Percentiles rank a stretch among this genome's conserved stretches.
These are phyloP conservation scores for Penaeus monodon DNA, from an alignment of 2,888 invertebrate species.

Conservation along the genomic window DNA sequence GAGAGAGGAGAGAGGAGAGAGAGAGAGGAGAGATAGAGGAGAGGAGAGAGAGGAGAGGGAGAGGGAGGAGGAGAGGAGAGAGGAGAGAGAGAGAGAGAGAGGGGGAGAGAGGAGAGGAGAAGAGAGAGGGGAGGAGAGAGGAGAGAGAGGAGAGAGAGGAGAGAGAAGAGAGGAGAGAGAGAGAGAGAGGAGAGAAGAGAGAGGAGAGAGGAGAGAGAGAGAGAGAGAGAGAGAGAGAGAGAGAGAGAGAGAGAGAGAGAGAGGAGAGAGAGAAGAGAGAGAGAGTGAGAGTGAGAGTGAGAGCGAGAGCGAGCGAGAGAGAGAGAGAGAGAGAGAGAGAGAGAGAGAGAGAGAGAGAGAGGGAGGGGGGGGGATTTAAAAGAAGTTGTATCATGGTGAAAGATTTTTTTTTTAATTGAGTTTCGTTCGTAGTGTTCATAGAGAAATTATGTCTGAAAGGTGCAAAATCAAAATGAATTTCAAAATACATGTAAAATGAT, in stretches of 20 bases:
- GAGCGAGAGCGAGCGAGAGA: not conserved
- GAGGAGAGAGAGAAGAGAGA: constrained; percentile 11
- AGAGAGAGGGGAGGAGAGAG: fast-evolving
- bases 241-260: not conserved
- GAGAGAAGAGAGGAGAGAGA: constrained; percentile 39
- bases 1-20: not conserved
- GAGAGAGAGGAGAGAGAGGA: no score
- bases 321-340: not conserved
- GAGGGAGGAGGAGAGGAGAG: not conserved
- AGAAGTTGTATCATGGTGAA: no score
- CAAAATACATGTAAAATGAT: no score
- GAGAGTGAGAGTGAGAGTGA: not conserved
- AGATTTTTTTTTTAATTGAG: no score
- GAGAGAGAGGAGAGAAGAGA: constrained; percentile 30
- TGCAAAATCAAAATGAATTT: no score
- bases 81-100: not conserved
- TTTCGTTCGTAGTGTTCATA: no score
- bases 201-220: not conserved
- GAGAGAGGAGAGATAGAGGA: not conserved
- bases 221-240: not conserved
- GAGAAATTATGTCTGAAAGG: no score
- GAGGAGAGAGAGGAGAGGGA: constrained; percentile 1
- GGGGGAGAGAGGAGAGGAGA: no score
- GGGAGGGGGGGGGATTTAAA: no score
- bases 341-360: no score